A percentile compares a stretch with the other conserved stretches of the same genome.
Conservation (phyloP, 2,888 invertebrate genomes). For the Amiota communis region DNA sequence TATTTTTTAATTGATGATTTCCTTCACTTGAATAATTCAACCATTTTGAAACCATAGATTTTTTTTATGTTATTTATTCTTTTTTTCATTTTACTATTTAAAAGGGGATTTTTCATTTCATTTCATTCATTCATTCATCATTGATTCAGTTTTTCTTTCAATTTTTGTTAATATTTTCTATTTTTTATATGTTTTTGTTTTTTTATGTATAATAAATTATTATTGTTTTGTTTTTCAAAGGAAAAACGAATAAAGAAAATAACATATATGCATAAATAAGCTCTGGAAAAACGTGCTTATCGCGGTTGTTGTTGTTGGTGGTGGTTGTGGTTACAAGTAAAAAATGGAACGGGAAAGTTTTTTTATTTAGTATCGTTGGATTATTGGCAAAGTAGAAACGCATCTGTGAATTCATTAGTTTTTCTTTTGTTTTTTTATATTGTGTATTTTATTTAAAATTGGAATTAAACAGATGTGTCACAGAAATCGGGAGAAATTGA, state of each 20-base stretch:
- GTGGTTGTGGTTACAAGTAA: no score
- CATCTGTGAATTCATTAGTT: no score
- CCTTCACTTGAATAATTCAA: constrained; percentile 44
- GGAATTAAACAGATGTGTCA: no score
- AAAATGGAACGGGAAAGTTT: no score
- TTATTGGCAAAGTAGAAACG: no score
- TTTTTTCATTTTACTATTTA: constrained; percentile 7
- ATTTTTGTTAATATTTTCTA: not conserved
- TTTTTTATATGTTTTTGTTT: not conserved
- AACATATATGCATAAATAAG: not conserved
- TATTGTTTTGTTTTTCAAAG: not conserved
- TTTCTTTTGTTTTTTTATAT: not conserved
- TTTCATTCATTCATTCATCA: not conserved
- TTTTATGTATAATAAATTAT: not conserved
- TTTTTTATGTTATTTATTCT: no score
- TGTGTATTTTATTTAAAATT: not conserved
- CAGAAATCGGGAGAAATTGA: no score
- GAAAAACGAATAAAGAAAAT: not conserved
- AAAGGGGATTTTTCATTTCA: not conserved
- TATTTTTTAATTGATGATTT: not conserved
- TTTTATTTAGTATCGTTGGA: no score
- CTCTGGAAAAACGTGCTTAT: constrained; percentile 6
- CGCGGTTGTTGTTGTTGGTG: no score
- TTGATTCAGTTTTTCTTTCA: not conserved
- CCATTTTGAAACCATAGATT: constrained; percentile 66